These are phyloP conservation scores for Lipotes vexillifer DNA, from an alignment of 2,113 vertebrate species.

Conservation along the genomic window DNA sequence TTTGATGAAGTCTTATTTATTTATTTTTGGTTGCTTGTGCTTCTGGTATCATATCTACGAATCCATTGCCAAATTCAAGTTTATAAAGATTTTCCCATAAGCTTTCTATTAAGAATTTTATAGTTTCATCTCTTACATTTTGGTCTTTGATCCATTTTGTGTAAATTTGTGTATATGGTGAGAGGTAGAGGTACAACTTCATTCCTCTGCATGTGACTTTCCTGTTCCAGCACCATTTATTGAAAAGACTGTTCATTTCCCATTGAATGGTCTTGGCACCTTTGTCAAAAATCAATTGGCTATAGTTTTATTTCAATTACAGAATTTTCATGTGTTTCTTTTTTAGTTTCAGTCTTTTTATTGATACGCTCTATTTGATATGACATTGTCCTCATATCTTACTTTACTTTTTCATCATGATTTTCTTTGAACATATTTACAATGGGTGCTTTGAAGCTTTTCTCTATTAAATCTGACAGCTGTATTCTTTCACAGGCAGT, in stretches of 20 bases:
- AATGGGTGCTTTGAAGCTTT: neutral
- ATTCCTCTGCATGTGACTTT: neutral
- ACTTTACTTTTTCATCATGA: neutral
- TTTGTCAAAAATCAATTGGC: neutral
- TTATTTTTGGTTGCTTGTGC: neutral
- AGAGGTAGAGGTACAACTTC: neutral
- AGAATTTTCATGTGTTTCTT: neutral
- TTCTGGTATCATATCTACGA: neutral
- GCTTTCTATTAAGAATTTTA: neutral
- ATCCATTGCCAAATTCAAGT: neutral
- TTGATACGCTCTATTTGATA: neutral
- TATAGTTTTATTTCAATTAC: neutral
- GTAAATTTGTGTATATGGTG: neutral
- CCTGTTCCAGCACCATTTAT: neutral
- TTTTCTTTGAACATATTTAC: neutral
- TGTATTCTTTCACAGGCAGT: neutral
- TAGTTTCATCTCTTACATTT: neutral
- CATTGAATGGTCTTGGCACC: neutral
- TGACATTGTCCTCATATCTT: neutral
- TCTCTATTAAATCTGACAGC: neutral
- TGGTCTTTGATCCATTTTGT: neutral
- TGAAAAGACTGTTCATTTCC: neutral
- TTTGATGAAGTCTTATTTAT: neutral
- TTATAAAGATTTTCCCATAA: neutral
- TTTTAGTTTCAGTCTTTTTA: neutral